These are phyloP conservation scores for Catonia carolina DNA, from an alignment of 2,888 invertebrate species.

Conservation along the genomic window DNA sequence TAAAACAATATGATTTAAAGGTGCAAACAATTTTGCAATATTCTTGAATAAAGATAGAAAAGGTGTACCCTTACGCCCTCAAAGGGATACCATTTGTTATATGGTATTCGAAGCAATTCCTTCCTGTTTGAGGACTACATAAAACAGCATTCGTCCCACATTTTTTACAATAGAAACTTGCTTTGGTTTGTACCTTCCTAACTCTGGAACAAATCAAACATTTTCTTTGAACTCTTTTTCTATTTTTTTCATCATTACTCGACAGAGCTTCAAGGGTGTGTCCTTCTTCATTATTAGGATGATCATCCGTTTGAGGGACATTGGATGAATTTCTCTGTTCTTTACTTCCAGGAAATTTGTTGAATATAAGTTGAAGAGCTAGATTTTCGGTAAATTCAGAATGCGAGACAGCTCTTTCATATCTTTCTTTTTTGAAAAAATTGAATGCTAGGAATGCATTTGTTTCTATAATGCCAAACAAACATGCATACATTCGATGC, in stretches of 20 bases:
- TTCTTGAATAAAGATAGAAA: too few species aligned
- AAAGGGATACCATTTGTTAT: too few species aligned
- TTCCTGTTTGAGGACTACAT: slow-evolving; percentile 5
- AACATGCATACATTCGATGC: slow-evolving; percentile 12
- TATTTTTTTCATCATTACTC: neutral
- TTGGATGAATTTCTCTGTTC: neutral
- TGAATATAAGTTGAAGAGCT: neutral
- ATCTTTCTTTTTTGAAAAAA: neutral
- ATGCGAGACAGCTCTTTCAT: neutral
- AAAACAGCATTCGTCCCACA: neutral
- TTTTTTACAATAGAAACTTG: slow-evolving; percentile 8
- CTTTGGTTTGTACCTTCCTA: neutral
- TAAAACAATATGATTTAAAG: too few species aligned
- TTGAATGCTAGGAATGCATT: slow-evolving; percentile 1
- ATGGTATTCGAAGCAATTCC: slow-evolving; percentile 1
- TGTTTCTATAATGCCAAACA: slow-evolving; percentile 9
- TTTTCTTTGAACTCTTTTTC: slow-evolving; percentile 2
- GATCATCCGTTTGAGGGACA: neutral
- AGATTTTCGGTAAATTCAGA: neutral
- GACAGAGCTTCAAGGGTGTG: neutral
- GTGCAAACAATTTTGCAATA: too few species aligned
- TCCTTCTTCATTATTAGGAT: neutral
- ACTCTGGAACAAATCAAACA: slow-evolving; percentile 10
- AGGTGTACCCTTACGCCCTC: too few species aligned
- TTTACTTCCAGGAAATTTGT: neutral